Base-by-base conservation (phyloP, 2,113 vertebrate species). In the Cyprinus carpio region DNA sequence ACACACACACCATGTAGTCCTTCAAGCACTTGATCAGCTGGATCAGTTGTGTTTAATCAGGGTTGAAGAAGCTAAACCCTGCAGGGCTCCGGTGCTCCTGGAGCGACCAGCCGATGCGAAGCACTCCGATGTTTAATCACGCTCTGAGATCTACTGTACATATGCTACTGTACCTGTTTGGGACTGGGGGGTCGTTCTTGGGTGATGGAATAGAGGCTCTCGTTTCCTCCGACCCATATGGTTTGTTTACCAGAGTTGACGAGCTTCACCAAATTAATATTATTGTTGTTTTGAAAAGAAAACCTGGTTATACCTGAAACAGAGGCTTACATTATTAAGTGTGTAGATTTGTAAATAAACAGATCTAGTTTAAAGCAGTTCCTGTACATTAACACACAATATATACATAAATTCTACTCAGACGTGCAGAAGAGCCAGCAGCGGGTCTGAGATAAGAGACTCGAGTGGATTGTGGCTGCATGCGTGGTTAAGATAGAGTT, bases 161-260 rank as follows among this genome's bases (percentile, higher is more conserved):
- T 62, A 4, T 9, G 6, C n/a, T n/a, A n/a, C n/a, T n/a, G 15
- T 78, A 79, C 76, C 77, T 15, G 34, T 43, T 5, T 37, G 18
- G 6, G 23, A 2, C 11, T 76, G n/a, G 16, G 9, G 37, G 31
- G 43, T 75, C 29, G 13, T 64, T 2, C 4, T 58, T 34, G 1
- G 18, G 6, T 43, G 11, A 87, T 18, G 18, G 27, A 10, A 49
- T 43, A 85, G 23, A 87, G 75, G 9, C 10, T 13, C 4, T 82
- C 6, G 13, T 8, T 4, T 49, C 23, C 29, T 82, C 72, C 83
- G 8, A 56, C 54, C 34, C 60, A 87, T 16, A 78, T 29, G 20
- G 11, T 15, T 37, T 1, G 0, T 1, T 51, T 29, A 13, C 2
- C 0, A 6, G 71, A 29, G 1, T 13, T 56, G 18, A 85, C 18